Conservation (phyloP, 2,797 vertebrate species). For the Cottoperca gobio region DNA sequence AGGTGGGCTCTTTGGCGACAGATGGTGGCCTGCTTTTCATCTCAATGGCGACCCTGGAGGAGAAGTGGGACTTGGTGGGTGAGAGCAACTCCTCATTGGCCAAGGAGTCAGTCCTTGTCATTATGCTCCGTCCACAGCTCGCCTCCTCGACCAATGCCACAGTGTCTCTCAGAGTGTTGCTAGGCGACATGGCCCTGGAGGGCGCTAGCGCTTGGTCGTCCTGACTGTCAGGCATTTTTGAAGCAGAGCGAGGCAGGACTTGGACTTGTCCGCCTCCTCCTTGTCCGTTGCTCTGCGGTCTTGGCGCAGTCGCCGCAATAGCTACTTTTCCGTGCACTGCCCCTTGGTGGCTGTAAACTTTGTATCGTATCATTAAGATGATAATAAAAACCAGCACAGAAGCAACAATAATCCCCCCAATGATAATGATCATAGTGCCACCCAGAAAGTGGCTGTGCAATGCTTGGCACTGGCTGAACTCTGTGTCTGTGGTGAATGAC, state of each 20-base stretch:
- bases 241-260: conserved; percentile 80
- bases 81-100: conserved; percentile 80
- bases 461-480: conserved; percentile 88
- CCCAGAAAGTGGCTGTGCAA: conserved; percentile 92
- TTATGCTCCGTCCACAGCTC: conserved; percentile 68
- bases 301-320: conserved; percentile 60
- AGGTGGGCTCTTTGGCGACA: conserved; percentile 81
- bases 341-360: conserved; percentile 90
- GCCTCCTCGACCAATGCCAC: conserved; percentile 83
- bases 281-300: conserved; percentile 81
- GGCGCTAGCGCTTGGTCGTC: conserved; percentile 74
- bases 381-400: conserved; percentile 96
- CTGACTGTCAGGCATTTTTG: conserved; percentile 84
- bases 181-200: conserved; percentile 74
- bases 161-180: conserved; percentile 80
- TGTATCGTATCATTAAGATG: conserved; percentile 96
- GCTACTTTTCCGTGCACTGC: conserved; percentile 81
- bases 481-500: conserved; percentile 89
- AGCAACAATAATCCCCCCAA: conserved; percentile 95
- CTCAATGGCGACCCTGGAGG: conserved; percentile 85
- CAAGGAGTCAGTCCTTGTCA: conserved; percentile 77
- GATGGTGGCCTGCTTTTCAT: conserved; percentile 83
- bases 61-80: conserved; percentile 79
- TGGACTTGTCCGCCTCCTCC: conserved; percentile 72
- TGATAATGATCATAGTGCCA: conserved; percentile 96